These are phyloP conservation scores for Zaprionus ornatus DNA, from an alignment of 1,140 invertebrate genomes.

Conservation along the genomic window DNA sequence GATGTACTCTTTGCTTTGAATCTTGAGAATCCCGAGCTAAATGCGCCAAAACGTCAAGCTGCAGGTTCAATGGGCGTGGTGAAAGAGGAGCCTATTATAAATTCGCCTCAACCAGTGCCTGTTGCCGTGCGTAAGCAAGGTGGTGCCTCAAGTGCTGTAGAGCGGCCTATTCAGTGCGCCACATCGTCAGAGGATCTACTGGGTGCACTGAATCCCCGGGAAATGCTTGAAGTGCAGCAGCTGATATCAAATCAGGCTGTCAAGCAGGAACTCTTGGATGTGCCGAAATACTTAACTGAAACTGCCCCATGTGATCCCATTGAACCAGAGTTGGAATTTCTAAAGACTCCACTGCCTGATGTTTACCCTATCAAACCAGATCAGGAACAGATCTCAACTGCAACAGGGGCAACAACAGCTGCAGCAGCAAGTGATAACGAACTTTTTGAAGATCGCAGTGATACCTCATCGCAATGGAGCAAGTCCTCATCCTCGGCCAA, in stretches of 20 bases:
- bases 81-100: slow-evolving; percentile 84
- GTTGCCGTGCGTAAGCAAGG: slow-evolving; percentile 33
- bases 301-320: slow-evolving; percentile 57
- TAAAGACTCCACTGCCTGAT: slow-evolving; percentile 65
- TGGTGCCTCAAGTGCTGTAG: slow-evolving; percentile 40
- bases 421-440: slow-evolving; percentile 44
- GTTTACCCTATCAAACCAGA: slow-evolving; percentile 10
- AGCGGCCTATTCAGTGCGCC: slow-evolving; percentile 63
- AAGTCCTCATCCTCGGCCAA: slow-evolving; percentile 75
- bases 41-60: slow-evolving; percentile 79
- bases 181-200: slow-evolving; percentile 70
- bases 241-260: slow-evolving; percentile 42
- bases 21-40: slow-evolving; percentile 91
- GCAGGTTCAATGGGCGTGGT: slow-evolving; percentile 9
- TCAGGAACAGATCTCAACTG: not conserved
- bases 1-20: slow-evolving; percentile 94
- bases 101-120: slow-evolving; percentile 82
- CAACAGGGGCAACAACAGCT: slow-evolving; percentile 2
- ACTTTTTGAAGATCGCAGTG: slow-evolving; percentile 67
- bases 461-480: slow-evolving; percentile 79
- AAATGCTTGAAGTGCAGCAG: slow-evolving; percentile 57
- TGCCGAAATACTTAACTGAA: not conserved
- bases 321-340: slow-evolving; percentile 71
- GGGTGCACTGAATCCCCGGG: slow-evolving; percentile 38
- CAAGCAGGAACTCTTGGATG: slow-evolving; percentile 25